Conservation (phyloP, 37 sponge, comb jelly and placozoan genomes). For the Amphimedon queenslandica region DNA sequence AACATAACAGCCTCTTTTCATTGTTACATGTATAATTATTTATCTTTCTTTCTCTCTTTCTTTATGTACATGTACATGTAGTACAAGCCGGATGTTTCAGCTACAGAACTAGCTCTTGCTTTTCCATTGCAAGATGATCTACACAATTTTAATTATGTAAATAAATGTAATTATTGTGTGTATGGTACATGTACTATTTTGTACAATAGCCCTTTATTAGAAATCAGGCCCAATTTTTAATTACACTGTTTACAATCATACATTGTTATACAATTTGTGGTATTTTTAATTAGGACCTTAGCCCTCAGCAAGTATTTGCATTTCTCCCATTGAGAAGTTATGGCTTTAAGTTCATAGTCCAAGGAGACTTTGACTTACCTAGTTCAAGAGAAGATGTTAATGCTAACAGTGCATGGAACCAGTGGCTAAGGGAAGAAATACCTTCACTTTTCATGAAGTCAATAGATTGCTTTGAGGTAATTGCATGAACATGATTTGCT, state of each 20-base stretch:
- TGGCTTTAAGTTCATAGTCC: conserved; percentile 64
- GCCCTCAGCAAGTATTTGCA: conserved; percentile 67
- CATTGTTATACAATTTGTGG: background rate
- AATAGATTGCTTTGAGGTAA: conserved; percentile 27
- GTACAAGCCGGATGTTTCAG: conserved; percentile 47
- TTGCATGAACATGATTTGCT: background rate
- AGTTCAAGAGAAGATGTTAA: conserved; percentile 62
- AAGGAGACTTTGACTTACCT: conserved; percentile 72
- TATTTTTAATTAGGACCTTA: conserved; percentile 19
- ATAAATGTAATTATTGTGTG: too few relatives aligned
- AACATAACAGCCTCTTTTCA: too few relatives aligned
- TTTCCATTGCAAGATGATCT: conserved; percentile 43
- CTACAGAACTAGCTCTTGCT: conserved; percentile 61
- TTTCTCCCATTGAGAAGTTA: conserved; percentile 63
- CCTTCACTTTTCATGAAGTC: conserved; percentile 39
- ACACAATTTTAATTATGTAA: too few relatives aligned
- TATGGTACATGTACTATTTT: too few relatives aligned
- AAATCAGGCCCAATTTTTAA: too few relatives aligned
- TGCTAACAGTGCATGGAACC: conserved; percentile 59
- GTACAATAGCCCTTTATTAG: too few relatives aligned
- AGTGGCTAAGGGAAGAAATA: conserved; percentile 63
- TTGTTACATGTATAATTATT: too few relatives aligned
- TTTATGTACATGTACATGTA: background rate
- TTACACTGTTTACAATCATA: background rate
- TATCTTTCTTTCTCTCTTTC: background rate